These are phyloP conservation scores for Elymnias hypermnestra DNA, from an alignment of 1,140 invertebrate genomes.

Conservation along the genomic window DNA sequence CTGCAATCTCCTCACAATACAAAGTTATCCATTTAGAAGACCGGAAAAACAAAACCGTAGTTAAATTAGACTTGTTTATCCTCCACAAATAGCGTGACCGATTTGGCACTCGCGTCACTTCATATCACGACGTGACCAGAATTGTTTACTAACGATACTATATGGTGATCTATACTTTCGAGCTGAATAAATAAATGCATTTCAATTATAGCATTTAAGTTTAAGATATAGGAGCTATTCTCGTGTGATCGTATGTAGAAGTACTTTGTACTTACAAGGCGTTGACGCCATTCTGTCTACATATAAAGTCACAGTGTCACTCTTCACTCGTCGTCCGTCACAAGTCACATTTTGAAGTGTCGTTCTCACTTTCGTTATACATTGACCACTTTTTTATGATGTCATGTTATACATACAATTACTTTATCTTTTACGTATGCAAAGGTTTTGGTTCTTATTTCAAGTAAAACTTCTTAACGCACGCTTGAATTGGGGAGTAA, in stretches of 20 bases:
- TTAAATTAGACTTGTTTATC: constrained; percentile 24
- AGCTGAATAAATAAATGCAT: not conserved
- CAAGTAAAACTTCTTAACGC: no score
- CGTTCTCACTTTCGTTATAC: constrained; percentile 19
- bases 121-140: constrained; percentile 24
- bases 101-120: constrained; percentile 23
- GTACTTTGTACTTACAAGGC: constrained; percentile 4
- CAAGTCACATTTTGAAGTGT: constrained; percentile 14
- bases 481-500: no score
- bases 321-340: constrained; percentile 10
- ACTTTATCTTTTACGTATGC: no score
- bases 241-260: not conserved
- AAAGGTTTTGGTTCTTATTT: no score
- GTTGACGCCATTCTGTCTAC: constrained; percentile 31
- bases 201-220: not conserved
- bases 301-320: constrained; percentile 14
- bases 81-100: constrained; percentile 25
- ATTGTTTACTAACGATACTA: constrained; percentile 21
- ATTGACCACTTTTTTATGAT: constrained; percentile 3
- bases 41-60: constrained; percentile 15
- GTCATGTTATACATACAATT: not conserved
- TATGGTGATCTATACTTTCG: constrained; percentile 9
- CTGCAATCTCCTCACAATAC: not conserved
- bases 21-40: not conserved
- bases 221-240: not conserved